A percentile compares a stretch with the other conserved stretches of the same genome.
These are phyloP conservation scores for Cacatua alba DNA, from an alignment of 2,113 vertebrate species.

Conservation along the genomic window DNA sequence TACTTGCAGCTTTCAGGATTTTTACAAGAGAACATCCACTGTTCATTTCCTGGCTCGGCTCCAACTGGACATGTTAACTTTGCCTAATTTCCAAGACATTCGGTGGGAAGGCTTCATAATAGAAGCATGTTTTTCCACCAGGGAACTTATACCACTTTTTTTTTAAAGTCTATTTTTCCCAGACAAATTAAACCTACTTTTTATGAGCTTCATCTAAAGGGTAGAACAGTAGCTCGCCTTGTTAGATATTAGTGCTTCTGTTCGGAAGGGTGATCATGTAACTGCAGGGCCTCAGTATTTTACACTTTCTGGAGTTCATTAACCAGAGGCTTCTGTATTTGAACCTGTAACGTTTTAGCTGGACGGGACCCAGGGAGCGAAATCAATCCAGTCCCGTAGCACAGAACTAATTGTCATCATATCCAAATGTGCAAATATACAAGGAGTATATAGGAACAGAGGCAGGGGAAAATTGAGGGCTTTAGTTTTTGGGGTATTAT, in stretches of 20 bases:
- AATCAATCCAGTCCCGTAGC: conserved; percentile 61
- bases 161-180: conserved; percentile 67
- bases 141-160: conserved; percentile 50
- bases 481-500: conserved; percentile 26
- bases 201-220: conserved; percentile 77
- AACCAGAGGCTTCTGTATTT: conserved; percentile 32
- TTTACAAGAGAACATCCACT: conserved; percentile 82
- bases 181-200: conserved; percentile 76
- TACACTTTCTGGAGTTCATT: conserved; percentile 57
- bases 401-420: conserved; percentile 65
- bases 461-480: conserved; percentile 40
- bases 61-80: conserved; percentile 77
- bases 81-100: conserved; percentile 81
- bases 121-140: conserved; percentile 74
- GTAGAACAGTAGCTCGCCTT: conserved; percentile 70
- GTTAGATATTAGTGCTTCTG: conserved; percentile 66
- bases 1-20: conserved; percentile 76
- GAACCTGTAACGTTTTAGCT: conserved; percentile 32
- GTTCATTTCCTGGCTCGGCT: conserved; percentile 76
- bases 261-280: conserved; percentile 61
- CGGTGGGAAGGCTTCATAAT: conserved; percentile 68
- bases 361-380: conserved; percentile 46
- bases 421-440: conserved; percentile 67
- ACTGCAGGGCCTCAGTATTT: conserved; percentile 50
- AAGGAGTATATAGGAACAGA: conserved; percentile 16